Evolutionary conservation across 2,113 vertebrate genomes (phyloP), one percentile per base, ranked within the genome.

Genomic region (Stigmatopora argus): DNA sequence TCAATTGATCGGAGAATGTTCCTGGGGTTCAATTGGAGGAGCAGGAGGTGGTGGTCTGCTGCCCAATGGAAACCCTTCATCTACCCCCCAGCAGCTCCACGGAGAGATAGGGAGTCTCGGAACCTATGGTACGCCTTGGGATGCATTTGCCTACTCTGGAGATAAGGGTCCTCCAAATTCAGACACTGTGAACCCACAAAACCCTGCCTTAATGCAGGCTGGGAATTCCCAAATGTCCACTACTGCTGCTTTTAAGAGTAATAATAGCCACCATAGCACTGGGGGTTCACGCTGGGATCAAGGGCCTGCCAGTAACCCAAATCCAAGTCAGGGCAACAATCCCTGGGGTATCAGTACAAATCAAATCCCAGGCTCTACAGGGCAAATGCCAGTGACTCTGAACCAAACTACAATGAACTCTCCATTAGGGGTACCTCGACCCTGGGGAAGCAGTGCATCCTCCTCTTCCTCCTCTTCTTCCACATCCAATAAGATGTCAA

Each of bases 151-250:
- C 87, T 96, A 92, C 89, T 90, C 94, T 87, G 93, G 92, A 90
- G 96, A 99, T 82, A 94, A 94, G 89, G 91, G 92, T 89, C 85
- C 92, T 90, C 88, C 91, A 38, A 93, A 88, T 79, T 91, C 90
- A 87, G 95, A 98, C 95, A 98, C 96, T 99, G 96, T 99, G 96
- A 99, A 98, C 87, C 89, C 94, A 92, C 84, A 67, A 78, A 93
- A 71, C 64, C 78, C 82, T 71, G 69, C 94, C 90, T 90, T 92
- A 92, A 92, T 93, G 92, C 94, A 94, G 92, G 90, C 93, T 70
- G 93, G 91, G 78, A 64, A 88, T 23, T 90, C 89, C 49, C 91
- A 90, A 47, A 91, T 92, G 80, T 88, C 94, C 66, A 77, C 91
- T 84, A 88, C 84, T 88, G 89, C 87, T 90, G 79, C 90, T 91